Conservation (phyloP, 1,140 invertebrate species). For the Drosophila nasuta region DNA sequence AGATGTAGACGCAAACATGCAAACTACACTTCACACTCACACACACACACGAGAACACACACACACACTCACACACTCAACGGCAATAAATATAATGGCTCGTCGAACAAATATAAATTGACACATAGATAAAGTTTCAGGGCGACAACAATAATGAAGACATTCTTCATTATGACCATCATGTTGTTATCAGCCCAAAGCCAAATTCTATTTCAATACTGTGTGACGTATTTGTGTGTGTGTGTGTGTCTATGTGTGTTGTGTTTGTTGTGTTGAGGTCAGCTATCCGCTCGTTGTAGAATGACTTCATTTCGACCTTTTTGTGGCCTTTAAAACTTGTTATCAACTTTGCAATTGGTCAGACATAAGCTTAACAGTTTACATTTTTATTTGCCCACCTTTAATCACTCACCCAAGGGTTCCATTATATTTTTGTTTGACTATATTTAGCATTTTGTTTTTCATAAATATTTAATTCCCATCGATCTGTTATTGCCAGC, state of each 20-base stretch:
- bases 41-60: slow-evolving; percentile 8
- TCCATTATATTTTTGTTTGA: not conserved
- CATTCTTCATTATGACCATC: slow-evolving; percentile 30
- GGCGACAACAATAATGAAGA: slow-evolving; percentile 41
- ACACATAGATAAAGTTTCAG: slow-evolving; percentile 55
- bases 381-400: slow-evolving; percentile 3
- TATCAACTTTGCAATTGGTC: slow-evolving; percentile 9
- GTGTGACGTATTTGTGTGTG: not conserved
- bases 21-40: slow-evolving; percentile 51
- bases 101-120: slow-evolving; percentile 60
- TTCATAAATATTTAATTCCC: not conserved
- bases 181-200: slow-evolving; percentile 32
- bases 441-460: not conserved
- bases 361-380: slow-evolving; percentile 20
- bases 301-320: slow-evolving; percentile 27
- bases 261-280: slow-evolving; percentile 21
- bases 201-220: slow-evolving; percentile 43
- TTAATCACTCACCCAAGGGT: not conserved
- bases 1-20: slow-evolving; percentile 51
- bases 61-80: slow-evolving; percentile 14
- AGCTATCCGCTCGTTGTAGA: slow-evolving; percentile 13
- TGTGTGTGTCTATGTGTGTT: not conserved
- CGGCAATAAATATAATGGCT: slow-evolving; percentile 54
- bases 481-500: not conserved
- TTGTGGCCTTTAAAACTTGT: slow-evolving; percentile 12